Evolutionary conservation across 2,888 invertebrate genomes (phyloP), one percentile per base, ranked within the genome.

Genomic region (Eledona agricola): DNA sequence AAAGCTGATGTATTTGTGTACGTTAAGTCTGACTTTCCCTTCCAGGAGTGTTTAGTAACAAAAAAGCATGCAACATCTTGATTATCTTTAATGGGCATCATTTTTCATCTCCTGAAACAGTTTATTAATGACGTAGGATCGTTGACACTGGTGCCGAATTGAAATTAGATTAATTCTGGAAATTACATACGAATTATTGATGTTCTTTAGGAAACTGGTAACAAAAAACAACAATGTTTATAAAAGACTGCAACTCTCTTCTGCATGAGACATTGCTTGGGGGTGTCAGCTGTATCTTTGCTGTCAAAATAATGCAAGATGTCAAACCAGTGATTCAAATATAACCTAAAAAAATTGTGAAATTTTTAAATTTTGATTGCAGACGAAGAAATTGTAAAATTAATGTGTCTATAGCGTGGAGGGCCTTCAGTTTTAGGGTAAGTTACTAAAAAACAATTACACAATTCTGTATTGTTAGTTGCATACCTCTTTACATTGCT

Each of bases 41-140:
- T 97, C 98, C 98, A 99, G 13, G 92, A 95, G 77, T 96, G 96
- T 79, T 99, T 99, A 19, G 93, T 96, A 72, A 97, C 96, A 72
- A 94, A 86, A 80, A 94, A 99, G 74, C 97, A 96, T 62, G 94
- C 92, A 74, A 96, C 85, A 86, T 99, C 98, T 72, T 90, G 87
- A 81, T 96, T 97, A 78, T 96, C 94, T 80, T 90, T 89, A 74
- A 92, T 79, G 64, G 87, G 87, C 82, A 85, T 86, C 88, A 88
- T 88, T 77, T 83, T 73, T 77, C 83, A 83, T 60, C 51, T 49
- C 58, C 58, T 60, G 34, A n/a, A 47, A 16, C 13, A 42, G 13
- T 31, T 12, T 11, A 17, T 35, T 13, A 35, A 35, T 35, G 19
- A 20, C 34, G 34, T 35, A 35, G 29, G 29, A 23, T 28, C 28